A percentile compares a stretch with the other conserved stretches of the same genome.
Evolutionary conservation across 2,888 invertebrate genomes (phyloP).

Genomic region (Drosophila hamatofila): DNA sequence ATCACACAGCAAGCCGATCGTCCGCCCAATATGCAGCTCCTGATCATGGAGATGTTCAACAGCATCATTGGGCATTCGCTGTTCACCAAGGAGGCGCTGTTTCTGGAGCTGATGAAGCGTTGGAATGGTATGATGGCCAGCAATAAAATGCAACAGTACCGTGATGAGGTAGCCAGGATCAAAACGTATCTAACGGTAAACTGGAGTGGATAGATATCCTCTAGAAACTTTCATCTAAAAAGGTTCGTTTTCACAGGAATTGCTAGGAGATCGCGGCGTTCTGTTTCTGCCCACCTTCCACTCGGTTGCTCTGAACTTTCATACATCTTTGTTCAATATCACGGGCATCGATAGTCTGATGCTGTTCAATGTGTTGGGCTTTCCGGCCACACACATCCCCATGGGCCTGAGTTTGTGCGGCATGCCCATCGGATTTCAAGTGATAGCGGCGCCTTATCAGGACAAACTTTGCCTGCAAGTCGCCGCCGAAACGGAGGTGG

Average conservation of each 20-base stretch:
- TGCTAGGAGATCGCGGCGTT: constrained; percentile 90
- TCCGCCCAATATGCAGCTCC: constrained; percentile 49
- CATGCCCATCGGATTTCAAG: constrained; percentile 92
- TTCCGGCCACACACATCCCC: constrained; percentile 92
- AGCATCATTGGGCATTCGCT: constrained; percentile 76
- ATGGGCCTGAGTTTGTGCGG: constrained; percentile 87
- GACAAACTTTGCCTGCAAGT: constrained; percentile 93
- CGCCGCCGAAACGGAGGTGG: constrained; percentile 91
- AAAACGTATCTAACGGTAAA: constrained; percentile 70
- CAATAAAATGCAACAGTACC: constrained; percentile 58
- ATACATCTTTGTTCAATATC: constrained; percentile 87
- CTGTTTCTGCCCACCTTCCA: constrained; percentile 90
- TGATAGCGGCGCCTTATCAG: constrained; percentile 90
- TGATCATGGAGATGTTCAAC: constrained; percentile 70
- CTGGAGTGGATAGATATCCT: rapidly evolving
- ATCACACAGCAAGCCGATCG: constrained; percentile 66
- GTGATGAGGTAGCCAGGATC: constrained; percentile 58
- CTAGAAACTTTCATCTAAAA: background rate
- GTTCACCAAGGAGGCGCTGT: constrained; percentile 79
- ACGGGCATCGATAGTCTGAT: constrained; percentile 71
- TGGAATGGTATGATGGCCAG: constrained; percentile 64
- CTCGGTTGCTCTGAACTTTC: constrained; percentile 88
- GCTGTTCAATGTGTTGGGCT: constrained; percentile 87
- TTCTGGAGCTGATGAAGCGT: constrained; percentile 73
- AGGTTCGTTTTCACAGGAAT: constrained; percentile 45